These are phyloP conservation scores for Drosophila arawakana DNA, from an alignment of 1,140 invertebrate species.

Conservation along the genomic window DNA sequence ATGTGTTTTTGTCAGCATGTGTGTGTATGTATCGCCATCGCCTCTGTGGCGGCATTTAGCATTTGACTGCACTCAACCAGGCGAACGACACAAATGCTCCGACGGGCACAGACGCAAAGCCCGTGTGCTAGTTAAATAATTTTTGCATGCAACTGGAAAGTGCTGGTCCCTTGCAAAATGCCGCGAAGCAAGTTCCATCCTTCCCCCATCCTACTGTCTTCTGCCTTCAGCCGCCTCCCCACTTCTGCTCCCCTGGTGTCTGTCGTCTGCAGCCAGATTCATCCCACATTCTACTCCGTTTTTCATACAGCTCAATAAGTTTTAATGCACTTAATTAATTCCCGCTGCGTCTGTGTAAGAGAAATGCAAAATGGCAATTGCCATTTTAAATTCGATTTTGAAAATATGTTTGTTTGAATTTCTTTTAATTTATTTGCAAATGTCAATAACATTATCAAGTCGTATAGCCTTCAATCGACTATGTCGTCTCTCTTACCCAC, in stretches of 20 bases:
- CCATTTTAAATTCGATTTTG: conserved; percentile 75
- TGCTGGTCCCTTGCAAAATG: conserved; percentile 7
- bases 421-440: conserved; percentile 32
- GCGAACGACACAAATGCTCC: conserved; percentile 51
- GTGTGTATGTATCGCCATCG: conserved; percentile 18
- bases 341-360: conserved; percentile 45
- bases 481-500: conserved; percentile 9
- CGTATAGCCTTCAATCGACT: conserved; percentile 12
- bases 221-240: neutral
- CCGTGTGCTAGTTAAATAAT: conserved; percentile 74
- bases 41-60: conserved; percentile 74
- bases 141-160: conserved; percentile 58
- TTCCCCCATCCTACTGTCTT: neutral
- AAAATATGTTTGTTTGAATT: conserved; percentile 41
- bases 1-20: conserved; percentile 10
- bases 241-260: neutral
- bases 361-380: conserved; percentile 37
- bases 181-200: neutral
- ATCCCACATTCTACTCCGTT: conserved; percentile 4
- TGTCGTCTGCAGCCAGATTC: conserved; percentile 12
- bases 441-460: conserved; percentile 41
- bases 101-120: conserved; percentile 38
- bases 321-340: conserved; percentile 83
- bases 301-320: conserved; percentile 78
- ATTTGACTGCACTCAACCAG: conserved; percentile 72